Base-by-base conservation (phyloP, 2,113 vertebrate species). In the Rhombomys opimus region DNA sequence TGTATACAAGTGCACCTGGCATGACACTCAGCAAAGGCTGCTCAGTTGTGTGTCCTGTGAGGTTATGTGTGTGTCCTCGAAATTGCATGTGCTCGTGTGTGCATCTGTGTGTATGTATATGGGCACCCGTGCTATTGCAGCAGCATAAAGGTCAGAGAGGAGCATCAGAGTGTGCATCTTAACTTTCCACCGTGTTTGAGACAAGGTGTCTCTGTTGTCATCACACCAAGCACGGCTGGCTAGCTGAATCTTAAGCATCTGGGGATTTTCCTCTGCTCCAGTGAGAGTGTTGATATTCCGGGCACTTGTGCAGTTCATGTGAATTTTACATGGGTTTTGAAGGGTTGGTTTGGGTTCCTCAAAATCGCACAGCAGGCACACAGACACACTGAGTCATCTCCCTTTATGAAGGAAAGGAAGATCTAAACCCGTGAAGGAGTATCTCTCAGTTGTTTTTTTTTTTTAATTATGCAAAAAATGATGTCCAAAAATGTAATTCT, bases 401-500 rank as follows among this genome's bases (percentile, higher is more conserved):
- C 22, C 23, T 93, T 81, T 90, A 38, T 92, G 81, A 25, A 46
- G n/a, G 9, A 85, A 61, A 30, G 9, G 59, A 92, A 68, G 78
- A 76, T 27, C 57, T 85, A 81, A 88, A 93, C 87, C 18, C 1
- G 73, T 20, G 7, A 95, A 57, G 65, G 57, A 81, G 12, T 68
- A 91, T 12, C 85, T 81, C 14, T 94, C 81, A 32, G 77, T 70
- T 78, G 90, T 30, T 32, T 59, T 57, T 12, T 57, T 91, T 41
- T 84, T 61, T n/a, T 94, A 67, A 84, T 90, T 92, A 73, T 27
- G 87, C 50, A 95, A 77, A 52, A 96, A 96, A 80, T 30, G 91
- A 95, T 90, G 25, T 61, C 52, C 22, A 94, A 76, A 91, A 98
- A 95, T n/a, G 65, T 80, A 91, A 97, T 97, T 95, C 94, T 96